phyloP scores from a whole-genome alignment of 1,140 invertebrate species.

The Rhizoglyphus robini region DNA sequence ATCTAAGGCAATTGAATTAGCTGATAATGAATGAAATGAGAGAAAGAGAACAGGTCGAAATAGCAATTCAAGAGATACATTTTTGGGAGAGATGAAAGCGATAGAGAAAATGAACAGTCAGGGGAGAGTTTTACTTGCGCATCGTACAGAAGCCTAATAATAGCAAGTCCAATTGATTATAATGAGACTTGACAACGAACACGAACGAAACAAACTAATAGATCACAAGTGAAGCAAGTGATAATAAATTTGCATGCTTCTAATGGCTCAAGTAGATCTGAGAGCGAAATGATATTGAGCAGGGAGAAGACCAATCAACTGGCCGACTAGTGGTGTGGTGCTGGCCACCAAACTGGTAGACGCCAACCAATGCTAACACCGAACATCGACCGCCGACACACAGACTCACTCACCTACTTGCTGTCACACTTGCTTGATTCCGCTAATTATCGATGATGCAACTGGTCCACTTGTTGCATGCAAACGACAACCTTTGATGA shows the following conservation, averaged over 20 bases:
- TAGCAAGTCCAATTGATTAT: conserved; percentile 12
- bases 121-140: neutral
- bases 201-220: neutral
- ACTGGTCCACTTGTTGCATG: neutral
- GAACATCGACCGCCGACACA: too few species aligned
- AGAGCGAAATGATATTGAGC: neutral
- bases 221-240: conserved; percentile 10
- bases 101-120: neutral
- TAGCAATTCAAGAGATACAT: neutral
- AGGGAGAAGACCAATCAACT: neutral
- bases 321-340: neutral
- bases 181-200: neutral
- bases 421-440: neutral
- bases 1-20: neutral
- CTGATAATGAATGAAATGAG: neutral
- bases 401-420: neutral
- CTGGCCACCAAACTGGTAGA: too few species aligned
- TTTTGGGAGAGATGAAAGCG: too few species aligned
- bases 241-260: conserved; percentile 12
- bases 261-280: neutral
- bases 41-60: neutral
- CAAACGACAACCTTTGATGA: neutral
- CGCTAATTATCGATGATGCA: conserved; percentile 1
- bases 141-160: neutral
- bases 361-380: too few species aligned